phyloP scores from a whole-genome alignment of 2,888 invertebrate species.

The Pinctada fucata region DNA sequence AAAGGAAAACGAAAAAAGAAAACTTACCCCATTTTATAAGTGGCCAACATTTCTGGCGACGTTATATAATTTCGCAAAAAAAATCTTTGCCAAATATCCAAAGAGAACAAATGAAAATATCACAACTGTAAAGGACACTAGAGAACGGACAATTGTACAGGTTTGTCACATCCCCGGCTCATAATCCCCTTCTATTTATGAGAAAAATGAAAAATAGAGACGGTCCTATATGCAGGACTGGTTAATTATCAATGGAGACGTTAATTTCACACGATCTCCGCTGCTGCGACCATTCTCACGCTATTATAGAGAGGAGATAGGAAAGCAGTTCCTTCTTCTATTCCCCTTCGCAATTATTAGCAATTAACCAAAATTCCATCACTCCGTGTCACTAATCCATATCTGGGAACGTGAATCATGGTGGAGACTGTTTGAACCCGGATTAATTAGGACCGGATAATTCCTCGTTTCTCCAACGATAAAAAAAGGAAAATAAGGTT shows the following conservation, averaged over 20 bases:
- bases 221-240: no score
- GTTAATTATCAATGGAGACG: not conserved
- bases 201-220: no score
- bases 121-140: no score
- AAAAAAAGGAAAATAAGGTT: not conserved
- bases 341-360: constrained; percentile 1
- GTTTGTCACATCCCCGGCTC: no score
- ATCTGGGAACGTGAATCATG: not conserved
- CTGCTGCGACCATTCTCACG: not conserved
- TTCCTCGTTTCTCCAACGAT: not conserved
- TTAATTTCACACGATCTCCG: not conserved
- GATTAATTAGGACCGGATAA: not conserved
- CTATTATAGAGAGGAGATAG: not conserved
- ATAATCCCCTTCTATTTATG: no score
- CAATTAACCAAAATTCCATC: constrained; percentile 1
- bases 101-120: no score
- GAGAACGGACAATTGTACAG: no score
- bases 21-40: no score
- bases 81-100: no score
- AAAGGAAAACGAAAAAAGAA: no score
- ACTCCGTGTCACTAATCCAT: constrained; percentile 19
- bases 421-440: not conserved
- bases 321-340: not conserved
- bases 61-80: no score
- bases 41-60: no score